Base-by-base conservation (phyloP, 2,797 vertebrate genomes). In the Pantherophis vulpinus region DNA sequence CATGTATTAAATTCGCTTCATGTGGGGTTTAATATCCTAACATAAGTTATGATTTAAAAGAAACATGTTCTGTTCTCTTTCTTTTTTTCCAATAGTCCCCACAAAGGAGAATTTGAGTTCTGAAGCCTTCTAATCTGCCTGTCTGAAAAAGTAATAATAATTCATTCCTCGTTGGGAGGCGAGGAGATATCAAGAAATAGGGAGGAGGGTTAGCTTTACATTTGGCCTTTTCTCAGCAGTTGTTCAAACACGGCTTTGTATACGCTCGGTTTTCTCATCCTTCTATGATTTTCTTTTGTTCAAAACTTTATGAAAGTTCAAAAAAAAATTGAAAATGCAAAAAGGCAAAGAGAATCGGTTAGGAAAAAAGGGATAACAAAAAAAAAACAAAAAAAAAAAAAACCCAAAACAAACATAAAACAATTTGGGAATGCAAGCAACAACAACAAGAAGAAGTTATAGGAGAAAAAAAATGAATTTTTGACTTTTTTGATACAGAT, bases 121-220 rank as follows among this genome's bases (percentile, higher is more conserved):
- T 88, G 51, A 83, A 83, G 74, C 37, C 74, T 42, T 47, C 20
- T 83, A 83, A 83, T 83, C 74, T 47, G 37, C 13, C 58, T 61
- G 25, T 29, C 37, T 89, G 58, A 61, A 55, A 95, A 58, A 95
- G 95, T 83, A 83, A 83, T 83, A 83, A 83, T 47, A 83, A 83
- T 83, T 83, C 37, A 83, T 83, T 83, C 74, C 74, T 83, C 37
- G 23, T 47, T 12, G 74, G 74, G 74, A 83, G 74, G 74, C 20
- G 10, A 83, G 74, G 37, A 25, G 20, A 47, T 47, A 83, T 83
- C 37, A 47, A 83, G 74, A 47, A 25, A 83, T 83, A 83, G 74
- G 74, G 37, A 83, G 12, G 20, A 47, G 32, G 10, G 20, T 47
- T 83, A 47, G 74, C 37, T 25, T 47, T 83, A 47, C 4, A 12